Evolutionary conservation across 1,140 invertebrate species (phyloP), one percentile per base, ranked within the genome.

Genomic region (Lordiphosa clarofinis): DNA sequence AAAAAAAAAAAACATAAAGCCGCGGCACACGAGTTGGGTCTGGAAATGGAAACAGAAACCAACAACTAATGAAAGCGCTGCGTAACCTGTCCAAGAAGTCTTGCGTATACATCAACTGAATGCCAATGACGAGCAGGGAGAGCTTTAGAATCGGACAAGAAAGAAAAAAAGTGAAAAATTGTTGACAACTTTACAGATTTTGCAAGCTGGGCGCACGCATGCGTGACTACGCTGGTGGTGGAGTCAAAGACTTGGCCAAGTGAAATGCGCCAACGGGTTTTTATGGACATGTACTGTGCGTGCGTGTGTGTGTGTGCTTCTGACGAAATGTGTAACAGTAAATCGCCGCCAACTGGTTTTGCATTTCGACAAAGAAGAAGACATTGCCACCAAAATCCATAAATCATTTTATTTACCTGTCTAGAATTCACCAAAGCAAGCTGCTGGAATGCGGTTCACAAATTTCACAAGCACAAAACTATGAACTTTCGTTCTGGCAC

Each of bases 221-320:
- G 75, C 75, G 71, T 63, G 58, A 70, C 64, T 28, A 47, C 31
- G 50, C 19, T 44, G 28, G 33, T 54, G 21, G 24, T 21, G 6
- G n/a, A 8, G 7, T 12, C 19, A 7, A 13, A 10, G 31, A 21
- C 9, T 21, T 36, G 53, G 31, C 0, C 58, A 62, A 81, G 76
- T 81, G 75, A 81, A 81, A 81, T 72, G 72, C 68, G 67, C 62
- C 56, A 76, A 78, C 73, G 47, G 72, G 73, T 76, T 76, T 70
- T n/a, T n/a, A n/a, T 8, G 48, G n/a, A 50, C 19, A 37, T 58
- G 44, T 31, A 12, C 28, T 33, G 36, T 12, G 33, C 24, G 12
- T 37, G 38, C 28, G 4, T 46, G 12, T 12, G 21, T 28, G 1
- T 57, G 21, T 33, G 12, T 42, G 37, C 55, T 72, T 57, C 59